Evolutionary conservation across 2,797 vertebrate genomes (phyloP).

Genomic region (Dromococcyx pavoninus): DNA sequence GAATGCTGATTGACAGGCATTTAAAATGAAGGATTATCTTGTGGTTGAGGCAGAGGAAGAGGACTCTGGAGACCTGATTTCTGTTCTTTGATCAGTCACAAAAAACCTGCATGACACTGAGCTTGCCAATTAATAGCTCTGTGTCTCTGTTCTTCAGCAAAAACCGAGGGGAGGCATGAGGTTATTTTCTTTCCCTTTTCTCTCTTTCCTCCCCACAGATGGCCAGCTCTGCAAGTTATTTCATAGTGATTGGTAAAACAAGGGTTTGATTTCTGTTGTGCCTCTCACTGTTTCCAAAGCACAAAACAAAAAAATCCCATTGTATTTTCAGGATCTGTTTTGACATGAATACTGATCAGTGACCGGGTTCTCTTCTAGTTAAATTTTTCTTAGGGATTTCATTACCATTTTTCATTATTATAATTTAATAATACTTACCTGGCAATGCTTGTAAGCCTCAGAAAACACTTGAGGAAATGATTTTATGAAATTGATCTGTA

Average conservation of each 20-base stretch:
- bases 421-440: background rate
- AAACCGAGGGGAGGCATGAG: background rate
- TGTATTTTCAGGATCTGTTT: background rate
- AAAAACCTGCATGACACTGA: background rate
- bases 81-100: conserved; percentile 15
- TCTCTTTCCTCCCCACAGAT: background rate
- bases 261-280: background rate
- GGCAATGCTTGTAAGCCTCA: background rate
- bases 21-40: conserved; percentile 15
- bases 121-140: background rate
- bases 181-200: background rate
- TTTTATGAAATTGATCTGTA: background rate
- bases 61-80: conserved; percentile 6
- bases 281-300: background rate
- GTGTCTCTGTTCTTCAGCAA: background rate
- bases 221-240: background rate
- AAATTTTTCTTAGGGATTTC: background rate
- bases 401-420: background rate
- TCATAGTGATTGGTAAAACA: background rate
- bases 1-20: background rate
- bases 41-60: background rate
- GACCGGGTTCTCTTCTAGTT: background rate
- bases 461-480: background rate
- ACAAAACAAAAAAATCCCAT: background rate
- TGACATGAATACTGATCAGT: background rate